Base-by-base conservation (phyloP, 2,888 invertebrate species). In the Drosophila heteroneura region DNA sequence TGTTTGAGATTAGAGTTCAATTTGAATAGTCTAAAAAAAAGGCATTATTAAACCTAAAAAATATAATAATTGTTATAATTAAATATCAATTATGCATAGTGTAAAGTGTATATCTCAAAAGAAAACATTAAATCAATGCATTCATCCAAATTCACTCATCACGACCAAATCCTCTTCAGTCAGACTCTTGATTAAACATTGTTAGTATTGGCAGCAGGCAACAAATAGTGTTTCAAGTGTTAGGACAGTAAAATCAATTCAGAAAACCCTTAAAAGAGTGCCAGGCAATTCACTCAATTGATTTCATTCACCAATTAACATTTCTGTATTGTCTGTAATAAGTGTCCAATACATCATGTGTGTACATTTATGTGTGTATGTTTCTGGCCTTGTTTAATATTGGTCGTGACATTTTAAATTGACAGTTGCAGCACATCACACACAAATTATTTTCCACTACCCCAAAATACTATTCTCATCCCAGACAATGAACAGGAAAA, bases 281-380 rank as follows among this genome's bases (percentile, higher is more conserved):
- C 62, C 58, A 47, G 63, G 37, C 76, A 76, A 72, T 78, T 65
- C 53, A 70, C 37, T 61, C 70, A 74, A 83, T 81, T 81, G 81
- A 81, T 81, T 77, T 73, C 71, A 73, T 64, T 58, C 12, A 75
- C 74, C 83, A 81, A 80, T 83, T 83, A 83, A 76, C 74, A 80
- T 72, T 68, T 71, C 61, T 73, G 73, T 37, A 60, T 72, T 62
- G 56, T 70, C 59, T 62, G 68, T 37, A 60, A 69, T 59, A 58
- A 52, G 58, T 69, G 67, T 41, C 19, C 39, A 54, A 68, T 67
- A 63, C 58, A 72, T 79, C 41, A 66, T 72, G 35, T 62, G 54
- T 61, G 39, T 54, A 58, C 33, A 32, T 37, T 35, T 37, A 41
- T 52, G 32, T 49, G 58, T 39, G 28, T 32, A 33, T 51, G 30